Percentiles rank a stretch among this genome's conserved stretches.
phyloP scores from a whole-genome alignment of 2,113 vertebrate genomes.

The Marmota flaviventris region DNA sequence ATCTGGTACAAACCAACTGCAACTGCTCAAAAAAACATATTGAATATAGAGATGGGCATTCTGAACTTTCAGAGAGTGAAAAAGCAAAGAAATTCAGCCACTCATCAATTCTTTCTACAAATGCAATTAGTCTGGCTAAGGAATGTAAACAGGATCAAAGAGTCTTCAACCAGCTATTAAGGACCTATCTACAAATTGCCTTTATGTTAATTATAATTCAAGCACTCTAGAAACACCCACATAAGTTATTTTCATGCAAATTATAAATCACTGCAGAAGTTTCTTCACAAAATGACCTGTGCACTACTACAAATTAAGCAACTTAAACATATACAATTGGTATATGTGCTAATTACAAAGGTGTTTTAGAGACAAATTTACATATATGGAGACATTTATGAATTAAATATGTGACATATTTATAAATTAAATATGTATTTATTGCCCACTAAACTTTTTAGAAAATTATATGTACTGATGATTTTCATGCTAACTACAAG shows the following conservation, averaged over 20 bases:
- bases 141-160: constrained; percentile 60
- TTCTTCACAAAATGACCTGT: constrained; percentile 70
- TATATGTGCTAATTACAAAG: constrained; percentile 65
- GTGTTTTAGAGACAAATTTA: background rate
- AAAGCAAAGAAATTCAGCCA: background rate
- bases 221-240: constrained; percentile 65
- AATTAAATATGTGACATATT: background rate
- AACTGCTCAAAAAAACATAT: background rate
- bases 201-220: constrained; percentile 52
- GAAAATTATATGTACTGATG: background rate
- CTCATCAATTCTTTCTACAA: background rate
- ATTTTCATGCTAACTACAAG: constrained; percentile 6
- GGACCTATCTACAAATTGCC: constrained; percentile 57
- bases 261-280: constrained; percentile 40
- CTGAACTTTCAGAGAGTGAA: background rate
- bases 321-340: background rate
- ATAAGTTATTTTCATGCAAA: constrained; percentile 62
- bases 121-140: constrained; percentile 38
- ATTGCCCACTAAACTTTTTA: background rate
- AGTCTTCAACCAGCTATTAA: constrained; percentile 63
- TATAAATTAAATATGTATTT: background rate
- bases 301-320: constrained; percentile 39
- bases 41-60: background rate
- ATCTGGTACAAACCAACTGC: background rate
- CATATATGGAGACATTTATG: too few relatives aligned